phyloP scores from a whole-genome alignment of 2,888 invertebrate species.

The Scaptomyza tumidula region DNA sequence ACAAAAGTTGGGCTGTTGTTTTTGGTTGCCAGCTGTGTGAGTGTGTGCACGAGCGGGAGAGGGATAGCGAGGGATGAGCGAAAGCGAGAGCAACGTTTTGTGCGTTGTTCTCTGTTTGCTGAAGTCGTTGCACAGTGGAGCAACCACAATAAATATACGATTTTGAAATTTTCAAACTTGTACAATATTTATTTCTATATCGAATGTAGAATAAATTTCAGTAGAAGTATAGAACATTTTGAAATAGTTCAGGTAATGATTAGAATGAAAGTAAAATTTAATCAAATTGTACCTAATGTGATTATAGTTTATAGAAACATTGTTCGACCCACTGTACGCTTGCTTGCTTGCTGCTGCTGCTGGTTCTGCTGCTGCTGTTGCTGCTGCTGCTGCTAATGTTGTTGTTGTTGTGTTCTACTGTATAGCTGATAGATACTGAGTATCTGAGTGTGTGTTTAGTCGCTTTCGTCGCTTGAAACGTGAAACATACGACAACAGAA shows the following conservation, averaged over 20 bases:
- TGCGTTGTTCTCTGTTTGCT: slow-evolving; percentile 77
- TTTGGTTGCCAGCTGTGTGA: slow-evolving; percentile 70
- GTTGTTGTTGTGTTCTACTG: slow-evolving; percentile 77
- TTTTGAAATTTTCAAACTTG: not conserved
- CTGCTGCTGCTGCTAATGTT: slow-evolving; percentile 42
- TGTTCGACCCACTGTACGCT: slow-evolving; percentile 39
- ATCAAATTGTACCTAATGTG: no score
- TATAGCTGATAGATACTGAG: slow-evolving; percentile 77
- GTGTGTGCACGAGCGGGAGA: slow-evolving; percentile 26
- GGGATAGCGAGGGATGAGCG: slow-evolving; percentile 26
- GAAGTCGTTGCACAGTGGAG: slow-evolving; percentile 37
- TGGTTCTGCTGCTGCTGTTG: slow-evolving; percentile 32
- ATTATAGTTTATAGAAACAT: not conserved
- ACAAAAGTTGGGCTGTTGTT: slow-evolving; percentile 65
- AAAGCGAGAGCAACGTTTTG: slow-evolving; percentile 50
- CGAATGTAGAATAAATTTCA: no score
- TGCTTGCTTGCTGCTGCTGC: slow-evolving; percentile 34
- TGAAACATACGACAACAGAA: slow-evolving; percentile 78
- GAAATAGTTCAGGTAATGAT: no score
- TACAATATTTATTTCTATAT: no score
- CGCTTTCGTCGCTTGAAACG: slow-evolving; percentile 82
- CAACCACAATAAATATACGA: not conserved
- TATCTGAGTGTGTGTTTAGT: slow-evolving; percentile 76
- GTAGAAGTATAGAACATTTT: no score
- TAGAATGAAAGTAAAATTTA: no score